These are phyloP conservation scores for Pheosia gnoma DNA, from an alignment of 2,888 invertebrate species.

Conservation along the genomic window DNA sequence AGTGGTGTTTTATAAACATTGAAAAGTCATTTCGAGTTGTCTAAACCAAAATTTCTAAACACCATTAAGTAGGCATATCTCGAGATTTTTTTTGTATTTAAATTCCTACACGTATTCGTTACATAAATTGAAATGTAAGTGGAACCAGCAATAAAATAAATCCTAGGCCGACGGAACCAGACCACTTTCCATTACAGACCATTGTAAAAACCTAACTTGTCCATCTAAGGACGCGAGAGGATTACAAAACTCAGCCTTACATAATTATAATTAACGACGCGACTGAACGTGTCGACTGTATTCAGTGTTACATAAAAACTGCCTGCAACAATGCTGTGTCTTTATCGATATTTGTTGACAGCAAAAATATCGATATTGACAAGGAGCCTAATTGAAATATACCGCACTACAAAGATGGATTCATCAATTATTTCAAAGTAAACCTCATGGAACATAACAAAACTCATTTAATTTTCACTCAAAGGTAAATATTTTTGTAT, in stretches of 20 bases:
- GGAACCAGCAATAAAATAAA: slow-evolving; percentile 17
- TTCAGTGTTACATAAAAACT: slow-evolving; percentile 43
- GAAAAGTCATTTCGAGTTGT: too few relatives aligned
- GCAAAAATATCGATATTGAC: not conserved
- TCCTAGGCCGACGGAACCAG: slow-evolving; percentile 14
- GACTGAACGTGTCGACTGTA: slow-evolving; percentile 26
- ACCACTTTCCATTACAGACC: slow-evolving; percentile 30
- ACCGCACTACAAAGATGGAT: too few relatives aligned
- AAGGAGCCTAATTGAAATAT: not conserved
- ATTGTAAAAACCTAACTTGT: slow-evolving; percentile 25
- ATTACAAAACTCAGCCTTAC: slow-evolving; percentile 40
- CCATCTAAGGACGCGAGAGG: slow-evolving; percentile 20
- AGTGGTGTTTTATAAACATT: too few relatives aligned
- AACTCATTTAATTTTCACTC: too few relatives aligned
- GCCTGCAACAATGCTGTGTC: not conserved
- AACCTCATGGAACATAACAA: too few relatives aligned
- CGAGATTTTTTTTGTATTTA: too few relatives aligned
- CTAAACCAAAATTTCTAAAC: too few relatives aligned
- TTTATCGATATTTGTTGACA: not conserved
- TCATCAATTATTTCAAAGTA: too few relatives aligned
- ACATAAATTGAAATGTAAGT: not conserved
- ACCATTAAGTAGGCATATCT: too few relatives aligned
- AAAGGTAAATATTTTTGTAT: too few relatives aligned
- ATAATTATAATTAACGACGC: slow-evolving; percentile 32
- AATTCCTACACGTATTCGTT: not conserved